Evolutionary conservation across 2,888 invertebrate genomes (phyloP).

Genomic region (Minunthozetes semirufus): DNA sequence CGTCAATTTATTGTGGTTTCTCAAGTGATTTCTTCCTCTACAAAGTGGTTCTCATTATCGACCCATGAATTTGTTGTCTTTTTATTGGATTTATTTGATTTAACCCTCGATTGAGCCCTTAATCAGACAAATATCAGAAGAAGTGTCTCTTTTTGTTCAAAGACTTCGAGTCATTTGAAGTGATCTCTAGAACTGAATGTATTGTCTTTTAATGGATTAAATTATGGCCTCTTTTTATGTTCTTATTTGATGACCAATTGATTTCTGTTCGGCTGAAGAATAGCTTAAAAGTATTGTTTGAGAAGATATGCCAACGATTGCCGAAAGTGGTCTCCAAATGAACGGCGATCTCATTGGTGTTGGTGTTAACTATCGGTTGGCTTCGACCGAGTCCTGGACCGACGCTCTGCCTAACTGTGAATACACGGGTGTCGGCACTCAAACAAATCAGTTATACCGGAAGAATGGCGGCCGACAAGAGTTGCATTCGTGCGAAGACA

Average conservation of each 20-base stretch:
- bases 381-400: constrained; percentile 40
- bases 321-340: neutral
- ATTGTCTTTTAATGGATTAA: no score
- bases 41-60: no score
- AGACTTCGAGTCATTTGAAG: no score
- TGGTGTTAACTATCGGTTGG: constrained; percentile 20
- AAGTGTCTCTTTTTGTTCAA: no score
- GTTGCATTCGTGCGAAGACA: constrained; percentile 64
- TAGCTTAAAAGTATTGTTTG: neutral
- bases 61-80: no score
- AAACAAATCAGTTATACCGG: constrained; percentile 59
- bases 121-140: no score
- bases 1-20: no score
- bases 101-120: no score
- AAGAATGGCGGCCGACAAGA: constrained; percentile 63
- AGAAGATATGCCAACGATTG: neutral
- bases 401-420: constrained; percentile 41
- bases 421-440: constrained; percentile 40
- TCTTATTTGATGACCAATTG: neutral
- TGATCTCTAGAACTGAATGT: no score
- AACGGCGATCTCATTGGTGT: neutral
- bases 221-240: neutral
- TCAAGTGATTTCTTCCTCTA: no score
- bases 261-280: neutral
- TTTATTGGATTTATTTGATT: no score